phyloP scores from a whole-genome alignment of 2,113 vertebrate genomes.

The Dromiciops gliroides region DNA sequence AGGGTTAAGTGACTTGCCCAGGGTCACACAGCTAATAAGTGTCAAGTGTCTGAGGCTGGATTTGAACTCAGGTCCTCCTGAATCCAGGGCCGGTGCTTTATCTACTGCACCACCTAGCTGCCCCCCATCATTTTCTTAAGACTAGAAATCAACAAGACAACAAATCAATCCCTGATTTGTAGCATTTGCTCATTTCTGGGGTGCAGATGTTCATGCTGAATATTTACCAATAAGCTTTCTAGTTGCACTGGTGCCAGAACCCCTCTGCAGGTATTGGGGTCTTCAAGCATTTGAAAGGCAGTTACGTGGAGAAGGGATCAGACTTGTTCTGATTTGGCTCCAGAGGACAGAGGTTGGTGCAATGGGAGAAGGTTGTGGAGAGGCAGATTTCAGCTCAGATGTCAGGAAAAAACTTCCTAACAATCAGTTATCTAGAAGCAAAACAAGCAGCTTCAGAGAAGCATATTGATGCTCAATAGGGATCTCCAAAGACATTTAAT shows the following conservation, averaged over 20 bases:
- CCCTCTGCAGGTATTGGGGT: background rate
- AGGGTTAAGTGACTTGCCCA: too few relatives aligned
- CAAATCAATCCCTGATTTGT: background rate
- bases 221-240: background rate
- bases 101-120: too few relatives aligned
- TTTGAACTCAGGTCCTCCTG: too few relatives aligned
- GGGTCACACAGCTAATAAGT: too few relatives aligned
- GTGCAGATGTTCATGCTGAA: background rate
- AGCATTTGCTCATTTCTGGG: background rate
- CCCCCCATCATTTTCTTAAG: background rate
- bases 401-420: background rate
- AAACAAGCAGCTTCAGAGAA: background rate
- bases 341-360: background rate
- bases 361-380: background rate
- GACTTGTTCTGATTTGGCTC: background rate
- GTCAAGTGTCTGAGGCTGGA: too few relatives aligned
- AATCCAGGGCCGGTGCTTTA: too few relatives aligned
- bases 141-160: background rate
- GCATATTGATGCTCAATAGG: background rate
- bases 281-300: background rate
- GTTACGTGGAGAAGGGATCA: background rate
- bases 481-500: background rate
- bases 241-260: background rate
- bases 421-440: background rate
- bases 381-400: background rate